Evolutionary conservation across 2,888 invertebrate species (phyloP), one percentile per base, ranked within the genome.

Genomic region (Patella caerulea): DNA sequence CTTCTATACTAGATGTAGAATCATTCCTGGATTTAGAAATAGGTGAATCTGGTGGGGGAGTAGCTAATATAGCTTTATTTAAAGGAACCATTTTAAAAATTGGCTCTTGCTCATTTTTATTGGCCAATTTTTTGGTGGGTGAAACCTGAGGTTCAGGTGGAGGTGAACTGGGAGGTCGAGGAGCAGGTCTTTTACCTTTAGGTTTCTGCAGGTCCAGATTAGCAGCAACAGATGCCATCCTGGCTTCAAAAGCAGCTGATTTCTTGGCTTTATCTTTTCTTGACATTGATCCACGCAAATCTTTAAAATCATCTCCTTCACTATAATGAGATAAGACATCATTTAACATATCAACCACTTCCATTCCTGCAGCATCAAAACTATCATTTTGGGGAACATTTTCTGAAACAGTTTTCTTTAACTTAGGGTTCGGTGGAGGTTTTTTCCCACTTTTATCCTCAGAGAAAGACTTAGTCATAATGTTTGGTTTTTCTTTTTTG

Each of bases 61-160:
- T 54, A 5, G 79, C 55, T 56, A 84, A 80, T 11, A 88, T 88
- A 11, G 85, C 79, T 72, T 87, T 87, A 9, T 87, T 86, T 24
- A 88, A 79, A 0, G 87, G 83, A 11, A 88, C 88, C 88, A 88
- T 88, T 74, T 87, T 87, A 77, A 88, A 88, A 14, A 83, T 85
- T 1, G 88, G 88, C 65, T 87, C 87, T 9, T 82, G 76, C 65
- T 78, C 81, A 65, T 65, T 24, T 65, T 65, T 65, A 74, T 76
- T 79, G 54, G 75, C 74, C 11, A 65, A 56, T 45, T 73, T 73
- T 12, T 75, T 76, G n/a, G 79, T 79, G 19, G 81, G 80, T 3
- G 78, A 79, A 29, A 85, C 84, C 14, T 81, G 77, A 12, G 86
- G 86, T 29, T 83, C 84, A 15, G 84, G 84, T 7, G 84, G 83